phyloP scores from a whole-genome alignment of 2,113 vertebrate species.

The Mungos mungo region DNA sequence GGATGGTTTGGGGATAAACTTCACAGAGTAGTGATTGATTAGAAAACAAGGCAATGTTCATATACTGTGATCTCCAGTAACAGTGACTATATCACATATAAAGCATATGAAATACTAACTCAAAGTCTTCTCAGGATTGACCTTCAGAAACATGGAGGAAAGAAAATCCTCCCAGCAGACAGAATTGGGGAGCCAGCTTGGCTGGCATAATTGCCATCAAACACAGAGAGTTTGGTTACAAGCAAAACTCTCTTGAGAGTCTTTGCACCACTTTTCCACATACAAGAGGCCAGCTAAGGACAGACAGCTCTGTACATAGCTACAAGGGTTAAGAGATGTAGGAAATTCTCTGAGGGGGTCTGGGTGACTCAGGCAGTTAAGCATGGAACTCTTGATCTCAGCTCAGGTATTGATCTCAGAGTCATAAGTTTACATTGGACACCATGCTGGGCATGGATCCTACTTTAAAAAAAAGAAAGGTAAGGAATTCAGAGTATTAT shows the following conservation, averaged over 20 bases:
- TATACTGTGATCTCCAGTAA: neutral
- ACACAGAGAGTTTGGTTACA: neutral
- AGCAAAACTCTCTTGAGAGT: neutral
- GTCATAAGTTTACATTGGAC: too few species aligned
- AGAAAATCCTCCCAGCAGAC: neutral
- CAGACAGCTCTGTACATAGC: too few species aligned
- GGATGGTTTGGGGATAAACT: neutral
- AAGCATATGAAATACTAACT: neutral
- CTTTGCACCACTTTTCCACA: neutral
- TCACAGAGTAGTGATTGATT: neutral
- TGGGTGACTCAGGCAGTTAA: too few species aligned
- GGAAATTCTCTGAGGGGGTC: neutral
- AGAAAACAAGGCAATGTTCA: neutral
- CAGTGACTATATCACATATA: neutral
- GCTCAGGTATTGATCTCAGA: too few species aligned
- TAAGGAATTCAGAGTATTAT: neutral
- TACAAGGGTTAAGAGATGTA: neutral
- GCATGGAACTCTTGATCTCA: too few species aligned
- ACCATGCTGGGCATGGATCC: too few species aligned
- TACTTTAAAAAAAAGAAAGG: neutral
- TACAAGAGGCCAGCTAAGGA: fast-evolving
- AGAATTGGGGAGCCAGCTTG: neutral
- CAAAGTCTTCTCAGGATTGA: neutral
- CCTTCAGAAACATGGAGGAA: neutral
- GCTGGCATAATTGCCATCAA: neutral